These are phyloP conservation scores for Poecilia gillii DNA, from an alignment of 2,797 vertebrate species.

Conservation along the genomic window DNA sequence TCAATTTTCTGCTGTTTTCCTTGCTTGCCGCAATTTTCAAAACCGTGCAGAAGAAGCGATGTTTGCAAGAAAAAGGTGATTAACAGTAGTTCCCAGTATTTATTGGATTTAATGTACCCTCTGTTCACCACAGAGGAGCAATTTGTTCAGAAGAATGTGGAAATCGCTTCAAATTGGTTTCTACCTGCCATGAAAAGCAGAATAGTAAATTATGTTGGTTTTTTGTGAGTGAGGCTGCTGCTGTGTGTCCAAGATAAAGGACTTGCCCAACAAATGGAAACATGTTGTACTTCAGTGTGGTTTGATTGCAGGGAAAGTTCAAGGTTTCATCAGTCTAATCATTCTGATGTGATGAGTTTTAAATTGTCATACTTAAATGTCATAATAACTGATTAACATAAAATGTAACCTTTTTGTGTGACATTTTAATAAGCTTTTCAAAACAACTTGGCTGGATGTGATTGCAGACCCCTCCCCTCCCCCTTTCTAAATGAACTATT, in stretches of 20 bases:
- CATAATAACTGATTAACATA: not conserved
- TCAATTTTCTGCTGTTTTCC: conserved; percentile 9
- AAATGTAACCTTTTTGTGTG: not conserved
- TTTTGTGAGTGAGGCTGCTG: not conserved
- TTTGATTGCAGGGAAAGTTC: not conserved
- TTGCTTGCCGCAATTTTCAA: not conserved
- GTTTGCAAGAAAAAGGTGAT: not conserved
- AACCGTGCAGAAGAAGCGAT: not conserved
- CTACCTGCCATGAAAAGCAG: not conserved
- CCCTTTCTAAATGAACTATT: not conserved
- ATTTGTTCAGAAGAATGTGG: conserved; percentile 5
- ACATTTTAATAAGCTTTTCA: not conserved
- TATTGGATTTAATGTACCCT: not conserved
- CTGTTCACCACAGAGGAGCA: not conserved
- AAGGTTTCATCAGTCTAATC: not conserved
- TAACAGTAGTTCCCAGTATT: not conserved
- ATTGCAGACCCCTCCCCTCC: too few species aligned
- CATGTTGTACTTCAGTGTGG: not conserved
- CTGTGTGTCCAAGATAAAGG: not conserved
- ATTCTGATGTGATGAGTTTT: not conserved
- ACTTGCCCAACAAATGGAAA: not conserved
- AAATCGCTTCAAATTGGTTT: not conserved
- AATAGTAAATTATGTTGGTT: not conserved
- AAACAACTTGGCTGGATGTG: not conserved
- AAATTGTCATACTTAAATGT: not conserved